Conservation (phyloP, 2,113 vertebrate species). For the Pyrgilauda ruficollis region DNA sequence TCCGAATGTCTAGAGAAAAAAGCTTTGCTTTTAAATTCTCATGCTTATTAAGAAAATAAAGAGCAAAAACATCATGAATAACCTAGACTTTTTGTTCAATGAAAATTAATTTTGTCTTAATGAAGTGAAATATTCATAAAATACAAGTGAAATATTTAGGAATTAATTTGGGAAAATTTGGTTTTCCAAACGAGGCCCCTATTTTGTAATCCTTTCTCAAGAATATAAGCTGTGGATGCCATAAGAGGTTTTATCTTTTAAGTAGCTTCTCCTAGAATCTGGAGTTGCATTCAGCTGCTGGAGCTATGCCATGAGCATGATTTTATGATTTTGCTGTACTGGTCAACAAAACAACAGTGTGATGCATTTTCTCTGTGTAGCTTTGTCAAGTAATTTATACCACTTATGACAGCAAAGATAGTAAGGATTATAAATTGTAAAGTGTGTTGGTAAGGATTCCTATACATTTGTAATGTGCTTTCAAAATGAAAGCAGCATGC, state of each 20-base stretch:
- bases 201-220: not conserved
- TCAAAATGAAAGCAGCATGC: constrained; percentile 27
- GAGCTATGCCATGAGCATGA: not conserved
- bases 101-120: not conserved
- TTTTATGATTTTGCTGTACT: not conserved
- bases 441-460: not conserved
- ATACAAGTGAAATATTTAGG: not conserved
- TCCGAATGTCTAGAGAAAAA: not conserved
- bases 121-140: not conserved
- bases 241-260: constrained; percentile 1
- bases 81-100: not conserved
- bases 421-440: constrained; percentile 20
- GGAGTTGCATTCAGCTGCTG: not conserved
- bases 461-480: constrained; percentile 22
- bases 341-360: not conserved
- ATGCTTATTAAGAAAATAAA: not conserved
- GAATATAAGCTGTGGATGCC: not conserved
- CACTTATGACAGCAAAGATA: not conserved
- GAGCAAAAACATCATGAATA: not conserved
- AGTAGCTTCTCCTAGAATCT: not conserved
- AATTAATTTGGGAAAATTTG: not conserved
- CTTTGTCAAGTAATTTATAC: not conserved
- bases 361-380: not conserved
- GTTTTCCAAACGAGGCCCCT: not conserved
- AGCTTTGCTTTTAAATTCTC: not conserved